Conservation (phyloP, 2,113 vertebrate species). For the Oreamnos americanus region DNA sequence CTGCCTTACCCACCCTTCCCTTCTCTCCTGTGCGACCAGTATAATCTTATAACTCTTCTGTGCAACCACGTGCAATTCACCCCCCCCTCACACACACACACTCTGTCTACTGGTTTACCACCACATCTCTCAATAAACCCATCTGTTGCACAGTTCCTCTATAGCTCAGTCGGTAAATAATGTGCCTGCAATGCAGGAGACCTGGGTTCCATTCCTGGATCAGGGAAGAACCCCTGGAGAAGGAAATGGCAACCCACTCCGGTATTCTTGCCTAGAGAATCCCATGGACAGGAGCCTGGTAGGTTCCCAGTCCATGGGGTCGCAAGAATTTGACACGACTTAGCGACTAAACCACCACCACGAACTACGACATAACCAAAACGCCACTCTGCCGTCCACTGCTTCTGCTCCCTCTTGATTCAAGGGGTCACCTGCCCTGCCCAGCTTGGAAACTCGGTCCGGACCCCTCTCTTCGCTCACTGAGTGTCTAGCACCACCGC, state of each 20-base stretch:
- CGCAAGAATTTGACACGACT: background rate
- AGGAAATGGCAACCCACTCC: background rate
- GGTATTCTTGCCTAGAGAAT: background rate
- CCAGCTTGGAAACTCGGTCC: background rate
- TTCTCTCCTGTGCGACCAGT: background rate
- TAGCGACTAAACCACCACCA: background rate
- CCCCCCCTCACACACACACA: too few species aligned
- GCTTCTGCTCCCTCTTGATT: background rate
- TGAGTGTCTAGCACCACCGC: background rate
- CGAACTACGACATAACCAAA: background rate
- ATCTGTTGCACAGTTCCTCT: background rate
- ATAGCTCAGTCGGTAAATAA: background rate
- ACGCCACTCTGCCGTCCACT: background rate
- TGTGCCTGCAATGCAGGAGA: background rate
- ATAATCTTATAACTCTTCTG: background rate
- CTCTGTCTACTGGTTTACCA: background rate
- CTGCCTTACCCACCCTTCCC: background rate
- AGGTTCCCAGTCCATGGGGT: background rate
- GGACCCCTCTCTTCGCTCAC: background rate
- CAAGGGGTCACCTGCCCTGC: background rate
- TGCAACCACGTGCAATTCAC: background rate
- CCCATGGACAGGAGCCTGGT: background rate
- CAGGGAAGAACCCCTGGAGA: background rate
- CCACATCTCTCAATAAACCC: background rate
- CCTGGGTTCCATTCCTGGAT: background rate